Evolutionary conservation across 2,797 vertebrate genomes (phyloP), one percentile per base, ranked within the genome.

Genomic region (Psittacula derbiana): DNA sequence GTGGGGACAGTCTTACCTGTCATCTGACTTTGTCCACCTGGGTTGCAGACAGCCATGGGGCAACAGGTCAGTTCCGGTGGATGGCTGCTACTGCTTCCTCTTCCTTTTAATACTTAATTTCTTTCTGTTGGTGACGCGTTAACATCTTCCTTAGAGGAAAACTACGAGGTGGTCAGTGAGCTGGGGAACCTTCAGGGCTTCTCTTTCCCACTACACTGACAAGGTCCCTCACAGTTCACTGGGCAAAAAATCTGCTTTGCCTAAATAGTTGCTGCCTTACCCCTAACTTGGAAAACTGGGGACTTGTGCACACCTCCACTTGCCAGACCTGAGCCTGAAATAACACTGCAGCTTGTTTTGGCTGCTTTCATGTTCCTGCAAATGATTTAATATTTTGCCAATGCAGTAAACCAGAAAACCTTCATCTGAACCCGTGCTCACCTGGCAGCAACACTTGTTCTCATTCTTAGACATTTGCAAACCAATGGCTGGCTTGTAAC

Each of bases 21-120:
- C 36, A 16, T 13, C 58, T 0, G 0, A 5, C 15, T 44, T 17
- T 6, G 5, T 23, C 28, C 23, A 0, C 4, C n/a, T 7, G 84
- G 16, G 14, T 3, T 20, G 64, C 44, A 31, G 5, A 16, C 27
- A 57, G 30, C 30, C 3, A 0, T 1, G 18, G 62, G 53, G 5
- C n/a, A 60, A 16, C 4, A 0, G 6, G 12, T 10, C 44, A 36
- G 36, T 8, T 36, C 73, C 21, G 24, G 33, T 71, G 33, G 7
- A 53, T 57, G 49, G 16, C 8, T 17, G 61, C n/a, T 66, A 16
- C 65, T 50, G 0, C 53, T 25, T 7, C 60, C 16, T 3, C 73
- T 41, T 47, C 65, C 41, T 70, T 33, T 25, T 9, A 11, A 16
- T 5, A 10, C 21, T 40, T 46, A 0, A 27, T 40, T 44, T 36